phyloP scores from a whole-genome alignment of 2,888 invertebrate species.

The Drosophila cognata region DNA sequence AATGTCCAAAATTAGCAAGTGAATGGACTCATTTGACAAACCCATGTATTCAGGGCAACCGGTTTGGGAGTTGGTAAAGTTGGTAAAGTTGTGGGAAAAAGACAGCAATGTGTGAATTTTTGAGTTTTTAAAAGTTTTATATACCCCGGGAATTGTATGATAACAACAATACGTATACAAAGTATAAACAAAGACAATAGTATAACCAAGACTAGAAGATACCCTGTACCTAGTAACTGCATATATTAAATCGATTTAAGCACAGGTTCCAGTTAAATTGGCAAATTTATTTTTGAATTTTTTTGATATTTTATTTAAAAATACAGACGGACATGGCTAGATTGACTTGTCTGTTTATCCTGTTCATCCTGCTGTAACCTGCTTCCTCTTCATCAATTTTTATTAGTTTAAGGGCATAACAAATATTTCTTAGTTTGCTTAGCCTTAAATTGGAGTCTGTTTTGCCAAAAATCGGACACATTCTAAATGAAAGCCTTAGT shows the following conservation, averaged over 20 bases:
- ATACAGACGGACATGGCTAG: neutral
- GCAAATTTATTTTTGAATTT: neutral
- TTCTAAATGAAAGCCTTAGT: neutral
- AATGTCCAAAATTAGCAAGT: conserved; percentile 66
- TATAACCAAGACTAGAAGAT: neutral
- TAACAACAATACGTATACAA: no score
- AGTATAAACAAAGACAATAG: no score
- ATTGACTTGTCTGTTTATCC: neutral
- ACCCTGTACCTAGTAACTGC: neutral
- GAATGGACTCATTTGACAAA: conserved; percentile 25
- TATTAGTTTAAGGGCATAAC: neutral
- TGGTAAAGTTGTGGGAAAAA: conserved; percentile 6
- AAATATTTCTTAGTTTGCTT: neutral
- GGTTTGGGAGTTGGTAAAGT: conserved; percentile 47
- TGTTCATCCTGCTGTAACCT: neutral
- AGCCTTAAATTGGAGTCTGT: neutral
- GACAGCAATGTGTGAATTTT: neutral
- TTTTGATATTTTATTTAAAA: neutral
- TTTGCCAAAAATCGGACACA: neutral
- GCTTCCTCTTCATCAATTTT: neutral
- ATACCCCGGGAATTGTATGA: no score
- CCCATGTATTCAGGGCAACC: conserved; percentile 40
- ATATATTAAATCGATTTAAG: neutral
- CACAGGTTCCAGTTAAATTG: neutral
- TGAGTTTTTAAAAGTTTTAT: neutral